A percentile compares a stretch with the other conserved stretches of the same genome.
Evolutionary conservation across 2,797 vertebrate genomes (phyloP).

Genomic region (Pseudochaenichthys georgianus): DNA sequence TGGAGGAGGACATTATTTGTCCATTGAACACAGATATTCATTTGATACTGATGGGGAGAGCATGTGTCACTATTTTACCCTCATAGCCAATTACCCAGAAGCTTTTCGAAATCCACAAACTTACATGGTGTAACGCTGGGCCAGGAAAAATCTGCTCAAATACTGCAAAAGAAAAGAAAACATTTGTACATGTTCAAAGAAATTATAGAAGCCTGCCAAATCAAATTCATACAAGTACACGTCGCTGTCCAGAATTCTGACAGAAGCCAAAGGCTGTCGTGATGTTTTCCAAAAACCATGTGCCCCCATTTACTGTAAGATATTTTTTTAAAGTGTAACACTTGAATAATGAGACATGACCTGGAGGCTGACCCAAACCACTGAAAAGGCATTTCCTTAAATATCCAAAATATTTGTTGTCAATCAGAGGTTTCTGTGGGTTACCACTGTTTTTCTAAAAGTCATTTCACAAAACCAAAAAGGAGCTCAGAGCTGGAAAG

Average conservation of each 20-base stretch:
- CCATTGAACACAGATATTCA: constrained; percentile 9
- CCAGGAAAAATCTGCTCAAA: constrained; percentile 61
- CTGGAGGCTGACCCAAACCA: constrained; percentile 30
- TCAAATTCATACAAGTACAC: constrained; percentile 46
- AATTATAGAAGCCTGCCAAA: constrained; percentile 50
- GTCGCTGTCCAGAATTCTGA: constrained; percentile 24
- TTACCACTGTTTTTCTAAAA: constrained; percentile 22
- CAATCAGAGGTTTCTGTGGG: constrained; percentile 33
- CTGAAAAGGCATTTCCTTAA: constrained; percentile 25
- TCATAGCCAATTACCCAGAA: constrained; percentile 40
- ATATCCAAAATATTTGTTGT: constrained; percentile 34
- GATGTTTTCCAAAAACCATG: constrained; percentile 34
- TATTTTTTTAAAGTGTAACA: constrained; percentile 11
- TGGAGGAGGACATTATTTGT: constrained; percentile 13
- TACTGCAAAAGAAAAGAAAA: constrained; percentile 51
- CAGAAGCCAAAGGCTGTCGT: constrained; percentile 45
- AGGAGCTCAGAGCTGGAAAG: constrained; percentile 21
- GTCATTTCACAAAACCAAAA: constrained; percentile 31
- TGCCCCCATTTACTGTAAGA: constrained; percentile 4
- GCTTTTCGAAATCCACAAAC: constrained; percentile 53
- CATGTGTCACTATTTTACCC: constrained; percentile 21
- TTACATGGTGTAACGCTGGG: background rate
- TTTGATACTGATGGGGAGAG: constrained; percentile 17
- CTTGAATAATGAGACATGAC: constrained; percentile 16
- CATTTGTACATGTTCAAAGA: constrained; percentile 55